Evolutionary conservation across 64 coral and sea anemone species (phyloP).

Genomic region (Trachythela sp.): DNA sequence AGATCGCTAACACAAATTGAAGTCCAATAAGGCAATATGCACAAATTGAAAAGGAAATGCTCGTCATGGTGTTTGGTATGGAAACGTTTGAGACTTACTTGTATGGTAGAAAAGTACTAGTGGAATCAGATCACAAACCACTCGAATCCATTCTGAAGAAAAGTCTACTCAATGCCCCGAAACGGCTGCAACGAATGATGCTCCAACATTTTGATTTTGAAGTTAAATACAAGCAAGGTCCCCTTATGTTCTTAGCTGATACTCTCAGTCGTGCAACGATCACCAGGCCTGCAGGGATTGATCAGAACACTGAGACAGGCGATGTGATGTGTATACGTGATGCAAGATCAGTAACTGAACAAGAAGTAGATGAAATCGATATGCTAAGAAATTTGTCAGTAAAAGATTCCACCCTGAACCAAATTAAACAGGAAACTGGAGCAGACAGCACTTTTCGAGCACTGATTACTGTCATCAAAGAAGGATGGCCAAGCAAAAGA

Average conservation of each 20-base stretch:
- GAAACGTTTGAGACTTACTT: slow-evolving; percentile 31
- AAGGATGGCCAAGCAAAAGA: slow-evolving; percentile 40
- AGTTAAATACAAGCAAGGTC: too few relatives aligned
- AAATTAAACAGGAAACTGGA: slow-evolving; percentile 31
- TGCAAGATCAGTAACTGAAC: too few relatives aligned
- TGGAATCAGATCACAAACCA: slow-evolving; percentile 59
- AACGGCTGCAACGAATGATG: not conserved
- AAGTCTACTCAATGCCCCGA: slow-evolving; percentile 31
- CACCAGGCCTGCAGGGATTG: too few relatives aligned
- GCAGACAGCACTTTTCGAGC: not conserved
- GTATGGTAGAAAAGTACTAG: slow-evolving; percentile 24
- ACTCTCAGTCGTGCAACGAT: too few relatives aligned
- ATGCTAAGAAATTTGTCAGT: slow-evolving; percentile 10
- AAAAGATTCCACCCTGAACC: not conserved
- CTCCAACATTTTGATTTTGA: too few relatives aligned
- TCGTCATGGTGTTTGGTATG: slow-evolving; percentile 19
- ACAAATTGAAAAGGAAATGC: slow-evolving; percentile 37
- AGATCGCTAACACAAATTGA: slow-evolving; percentile 9
- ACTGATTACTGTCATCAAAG: slow-evolving; percentile 22
- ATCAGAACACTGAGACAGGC: too few relatives aligned
- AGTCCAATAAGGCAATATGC: slow-evolving; percentile 23
- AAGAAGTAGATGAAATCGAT: slow-evolving; percentile 32
- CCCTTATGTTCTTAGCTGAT: too few relatives aligned
- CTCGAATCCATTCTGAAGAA: slow-evolving; percentile 52
- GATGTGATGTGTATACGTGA: too few relatives aligned